These are phyloP conservation scores for Synanthedon formicaeformis DNA, from an alignment of 2,888 invertebrate species.

Conservation along the genomic window DNA sequence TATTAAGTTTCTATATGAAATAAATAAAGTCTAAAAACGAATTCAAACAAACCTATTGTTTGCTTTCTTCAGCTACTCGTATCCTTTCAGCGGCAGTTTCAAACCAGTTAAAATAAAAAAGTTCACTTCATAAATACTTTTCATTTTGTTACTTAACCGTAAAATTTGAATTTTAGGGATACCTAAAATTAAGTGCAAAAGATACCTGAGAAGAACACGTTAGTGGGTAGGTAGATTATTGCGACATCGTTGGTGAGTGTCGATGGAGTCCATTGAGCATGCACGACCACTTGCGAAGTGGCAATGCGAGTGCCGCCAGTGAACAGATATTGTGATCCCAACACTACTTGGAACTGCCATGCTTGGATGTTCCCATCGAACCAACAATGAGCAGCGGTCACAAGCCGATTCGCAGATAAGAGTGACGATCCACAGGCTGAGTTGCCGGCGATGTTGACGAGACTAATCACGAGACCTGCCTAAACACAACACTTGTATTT, in stretches of 20 bases:
- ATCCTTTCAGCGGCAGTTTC: background rate
- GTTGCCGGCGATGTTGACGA: constrained; percentile 18
- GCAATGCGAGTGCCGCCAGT: constrained; percentile 29
- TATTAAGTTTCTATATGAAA: too few relatives aligned
- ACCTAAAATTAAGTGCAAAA: constrained; percentile 1
- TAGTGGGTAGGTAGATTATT: constrained; percentile 27
- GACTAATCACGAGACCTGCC: constrained; percentile 35
- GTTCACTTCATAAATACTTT: background rate
- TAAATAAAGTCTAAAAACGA: too few relatives aligned
- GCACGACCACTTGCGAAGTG: constrained; percentile 25
- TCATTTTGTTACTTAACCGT: background rate
- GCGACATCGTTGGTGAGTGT: constrained; percentile 33
- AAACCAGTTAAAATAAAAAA: background rate
- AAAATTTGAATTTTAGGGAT: too few relatives aligned
- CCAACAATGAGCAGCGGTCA: constrained; percentile 52
- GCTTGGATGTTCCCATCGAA: constrained; percentile 28
- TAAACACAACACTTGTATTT: constrained; percentile 6
- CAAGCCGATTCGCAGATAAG: constrained; percentile 20
- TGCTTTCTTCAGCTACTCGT: too few relatives aligned
- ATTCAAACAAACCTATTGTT: too few relatives aligned
- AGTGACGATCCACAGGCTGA: constrained; percentile 40
- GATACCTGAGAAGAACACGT: constrained; percentile 21
- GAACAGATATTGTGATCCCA: constrained; percentile 32
- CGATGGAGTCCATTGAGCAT: constrained; percentile 24
- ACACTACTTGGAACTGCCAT: constrained; percentile 26